Percentiles rank a stretch among this genome's conserved stretches.
phyloP scores from a whole-genome alignment of 2,797 vertebrate genomes.

The Uromys caudimaculatus region DNA sequence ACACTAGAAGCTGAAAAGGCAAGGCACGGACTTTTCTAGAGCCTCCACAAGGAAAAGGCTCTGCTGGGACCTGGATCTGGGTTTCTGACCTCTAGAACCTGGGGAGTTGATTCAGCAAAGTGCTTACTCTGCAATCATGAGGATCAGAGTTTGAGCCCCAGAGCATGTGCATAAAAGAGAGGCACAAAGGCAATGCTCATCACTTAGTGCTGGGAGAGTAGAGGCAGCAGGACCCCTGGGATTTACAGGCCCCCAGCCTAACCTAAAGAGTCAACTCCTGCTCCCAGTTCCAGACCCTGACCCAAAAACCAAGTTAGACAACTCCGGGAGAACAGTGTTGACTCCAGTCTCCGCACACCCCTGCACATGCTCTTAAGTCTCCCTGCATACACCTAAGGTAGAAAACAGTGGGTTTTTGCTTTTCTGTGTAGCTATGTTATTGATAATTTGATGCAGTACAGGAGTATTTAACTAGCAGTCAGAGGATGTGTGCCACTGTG shows the following conservation, averaged over 20 bases:
- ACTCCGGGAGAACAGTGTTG: not conserved
- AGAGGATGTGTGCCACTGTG: not conserved
- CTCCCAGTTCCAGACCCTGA: not conserved
- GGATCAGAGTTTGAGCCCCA: not conserved
- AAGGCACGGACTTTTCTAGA: not conserved
- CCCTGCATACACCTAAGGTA: not conserved
- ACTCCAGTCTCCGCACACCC: not conserved
- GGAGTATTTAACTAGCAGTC: too few relatives aligned
- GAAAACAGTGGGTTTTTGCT: not conserved
- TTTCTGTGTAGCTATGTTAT: not conserved
- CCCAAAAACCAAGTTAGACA: not conserved
- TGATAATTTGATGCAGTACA: not conserved
- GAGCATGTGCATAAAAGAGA: not conserved
- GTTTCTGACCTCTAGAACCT: too few relatives aligned
- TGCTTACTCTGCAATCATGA: not conserved
- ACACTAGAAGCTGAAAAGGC: too few relatives aligned
- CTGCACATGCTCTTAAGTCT: not conserved
- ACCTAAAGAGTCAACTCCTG: not conserved
- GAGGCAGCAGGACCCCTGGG: not conserved
- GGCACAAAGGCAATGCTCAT: not conserved
- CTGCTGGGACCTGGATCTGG: too few relatives aligned
- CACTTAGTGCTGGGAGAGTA: too few relatives aligned
- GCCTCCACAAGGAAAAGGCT: rapidly evolving
- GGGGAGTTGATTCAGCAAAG: not conserved
- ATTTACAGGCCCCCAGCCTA: not conserved